Conservation (phyloP, 2,888 invertebrate species). For the Chrysodeixis includens region DNA sequence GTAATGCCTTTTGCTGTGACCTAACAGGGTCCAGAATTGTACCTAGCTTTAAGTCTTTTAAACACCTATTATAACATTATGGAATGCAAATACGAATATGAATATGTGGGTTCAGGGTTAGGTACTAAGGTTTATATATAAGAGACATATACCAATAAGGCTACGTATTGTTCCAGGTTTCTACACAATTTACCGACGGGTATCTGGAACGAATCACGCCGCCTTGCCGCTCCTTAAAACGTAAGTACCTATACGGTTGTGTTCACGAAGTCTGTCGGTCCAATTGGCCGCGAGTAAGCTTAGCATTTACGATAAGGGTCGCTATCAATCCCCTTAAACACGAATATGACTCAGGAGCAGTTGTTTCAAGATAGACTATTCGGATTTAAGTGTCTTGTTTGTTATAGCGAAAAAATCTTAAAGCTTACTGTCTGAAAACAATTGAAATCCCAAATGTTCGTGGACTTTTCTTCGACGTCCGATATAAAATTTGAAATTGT, state of each 20-base stretch:
- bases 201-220: conserved; percentile 68
- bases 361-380: background rate
- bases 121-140: too few species aligned
- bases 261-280: background rate
- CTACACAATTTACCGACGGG: conserved; percentile 62
- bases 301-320: conserved; percentile 1
- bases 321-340: background rate
- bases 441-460: background rate
- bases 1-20: too few species aligned
- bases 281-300: background rate
- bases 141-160: background rate
- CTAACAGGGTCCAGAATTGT: too few species aligned
- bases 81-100: too few species aligned
- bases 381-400: background rate
- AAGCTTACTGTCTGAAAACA: background rate
- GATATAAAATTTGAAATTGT: too few species aligned
- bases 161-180: conserved; percentile 69
- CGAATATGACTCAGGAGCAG: conserved; percentile 1
- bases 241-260: conserved; percentile 63
- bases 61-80: too few species aligned
- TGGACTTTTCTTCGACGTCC: too few species aligned
- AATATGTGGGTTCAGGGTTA: too few species aligned
- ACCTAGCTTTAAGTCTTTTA: too few species aligned
- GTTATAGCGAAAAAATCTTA: background rate
- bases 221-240: conserved; percentile 76